Evolutionary conservation across 1,140 invertebrate genomes (phyloP).

Genomic region (Nixonia krombeini): DNA sequence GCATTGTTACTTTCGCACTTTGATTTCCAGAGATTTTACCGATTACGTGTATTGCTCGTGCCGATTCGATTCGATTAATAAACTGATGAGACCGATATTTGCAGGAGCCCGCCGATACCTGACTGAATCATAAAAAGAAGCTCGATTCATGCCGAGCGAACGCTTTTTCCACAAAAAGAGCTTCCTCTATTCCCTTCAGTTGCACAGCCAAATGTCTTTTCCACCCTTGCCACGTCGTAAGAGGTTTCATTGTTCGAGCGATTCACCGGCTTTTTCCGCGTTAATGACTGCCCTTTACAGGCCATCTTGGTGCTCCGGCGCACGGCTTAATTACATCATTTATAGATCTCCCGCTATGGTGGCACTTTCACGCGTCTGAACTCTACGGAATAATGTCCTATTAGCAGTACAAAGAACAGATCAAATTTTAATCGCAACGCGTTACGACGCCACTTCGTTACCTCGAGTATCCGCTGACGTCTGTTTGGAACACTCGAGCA

Average conservation of each 20-base stretch:
- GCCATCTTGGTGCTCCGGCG: slow-evolving; percentile 44
- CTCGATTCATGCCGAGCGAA: slow-evolving; percentile 16
- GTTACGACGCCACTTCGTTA: slow-evolving; percentile 32
- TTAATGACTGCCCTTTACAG: slow-evolving; percentile 60
- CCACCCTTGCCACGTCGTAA: slow-evolving; percentile 34
- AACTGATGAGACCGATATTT: slow-evolving; percentile 20
- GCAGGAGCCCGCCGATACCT: slow-evolving; percentile 15
- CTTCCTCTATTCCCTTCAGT: slow-evolving; percentile 35
- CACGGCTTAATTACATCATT: slow-evolving; percentile 62
- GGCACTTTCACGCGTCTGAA: slow-evolving; percentile 47
- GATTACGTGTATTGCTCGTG: too few species aligned
- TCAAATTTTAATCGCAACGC: slow-evolving; percentile 61
- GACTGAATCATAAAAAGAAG: slow-evolving; percentile 34
- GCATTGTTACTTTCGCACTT: too few species aligned
- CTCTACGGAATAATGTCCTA: slow-evolving; percentile 55
- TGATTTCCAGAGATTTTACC: too few species aligned
- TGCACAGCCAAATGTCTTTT: slow-evolving; percentile 45
- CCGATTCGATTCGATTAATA: too few species aligned
- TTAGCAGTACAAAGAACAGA: slow-evolving; percentile 63
- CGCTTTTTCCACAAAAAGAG: slow-evolving; percentile 41
- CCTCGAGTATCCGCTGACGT: slow-evolving; percentile 10
- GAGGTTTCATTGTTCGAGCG: slow-evolving; percentile 54
- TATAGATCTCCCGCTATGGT: slow-evolving; percentile 54
- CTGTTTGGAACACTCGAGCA: slow-evolving; percentile 32
- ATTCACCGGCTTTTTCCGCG: slow-evolving; percentile 52